phyloP scores from a whole-genome alignment of 1,140 invertebrate genomes.

The Brachionus koreanus region DNA sequence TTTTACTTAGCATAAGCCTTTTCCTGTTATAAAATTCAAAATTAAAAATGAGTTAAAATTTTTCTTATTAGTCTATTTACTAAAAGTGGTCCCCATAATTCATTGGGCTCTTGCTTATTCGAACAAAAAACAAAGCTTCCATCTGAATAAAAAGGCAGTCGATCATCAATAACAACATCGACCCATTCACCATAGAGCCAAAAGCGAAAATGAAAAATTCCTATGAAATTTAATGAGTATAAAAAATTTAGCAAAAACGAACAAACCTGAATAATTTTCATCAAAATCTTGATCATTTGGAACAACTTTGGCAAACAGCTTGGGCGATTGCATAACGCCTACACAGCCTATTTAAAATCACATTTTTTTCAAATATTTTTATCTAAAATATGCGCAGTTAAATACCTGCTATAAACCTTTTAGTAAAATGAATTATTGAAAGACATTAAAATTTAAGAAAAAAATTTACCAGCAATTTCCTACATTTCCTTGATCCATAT shows the following conservation, averaged over 20 bases:
- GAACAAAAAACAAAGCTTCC: slow-evolving; percentile 68
- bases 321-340: slow-evolving; percentile 66
- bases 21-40: background rate
- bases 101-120: slow-evolving; percentile 67
- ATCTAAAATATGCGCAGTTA: background rate
- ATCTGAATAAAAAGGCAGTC: slow-evolving; percentile 65
- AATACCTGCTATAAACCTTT: slow-evolving; percentile 33
- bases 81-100: slow-evolving; percentile 75
- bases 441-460: background rate
- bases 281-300: slow-evolving; percentile 68
- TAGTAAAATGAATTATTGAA: background rate
- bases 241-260: background rate
- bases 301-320: slow-evolving; percentile 67
- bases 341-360: slow-evolving; percentile 64
- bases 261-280: slow-evolving; percentile 54
- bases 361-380: background rate
- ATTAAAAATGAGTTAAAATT: slow-evolving; percentile 49
- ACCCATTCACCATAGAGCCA: slow-evolving; percentile 74
- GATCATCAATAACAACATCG: slow-evolving; percentile 72
- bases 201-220: slow-evolving; percentile 67
- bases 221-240: slow-evolving; percentile 5
- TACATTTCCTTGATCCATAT: slow-evolving; percentile 66
- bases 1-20: slow-evolving; percentile 30
- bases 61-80: slow-evolving; percentile 65
- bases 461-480: slow-evolving; percentile 64